A percentile compares a stretch with the other conserved stretches of the same genome.
Evolutionary conservation across 2,888 invertebrate species (phyloP).

Genomic region (Yponomeuta evonymella): DNA sequence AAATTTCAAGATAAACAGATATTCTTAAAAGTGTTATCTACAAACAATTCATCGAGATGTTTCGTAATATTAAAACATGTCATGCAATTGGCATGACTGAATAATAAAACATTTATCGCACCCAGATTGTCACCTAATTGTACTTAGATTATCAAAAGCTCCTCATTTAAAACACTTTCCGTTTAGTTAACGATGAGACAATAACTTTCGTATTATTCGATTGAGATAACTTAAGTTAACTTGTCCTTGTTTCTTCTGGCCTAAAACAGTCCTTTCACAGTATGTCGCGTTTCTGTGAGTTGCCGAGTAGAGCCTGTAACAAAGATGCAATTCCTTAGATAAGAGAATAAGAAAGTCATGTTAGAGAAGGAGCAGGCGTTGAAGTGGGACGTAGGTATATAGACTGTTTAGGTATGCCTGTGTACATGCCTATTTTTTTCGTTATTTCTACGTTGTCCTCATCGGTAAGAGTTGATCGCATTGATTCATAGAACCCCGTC

Average conservation of each 20-base stretch:
- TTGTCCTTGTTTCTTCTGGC: constrained; percentile 2
- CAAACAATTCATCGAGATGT: neutral
- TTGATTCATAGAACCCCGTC: too few relatives aligned
- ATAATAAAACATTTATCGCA: neutral
- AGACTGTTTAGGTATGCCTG: too few relatives aligned
- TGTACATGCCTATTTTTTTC: too few relatives aligned
- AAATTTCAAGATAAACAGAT: constrained; percentile 22
- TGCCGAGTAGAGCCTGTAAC: constrained; percentile 64
- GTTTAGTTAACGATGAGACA: neutral
- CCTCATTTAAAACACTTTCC: neutral
- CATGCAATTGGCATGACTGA: constrained; percentile 16
- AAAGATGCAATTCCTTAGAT: neutral
- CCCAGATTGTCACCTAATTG: neutral
- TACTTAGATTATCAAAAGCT: neutral
- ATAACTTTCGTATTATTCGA: neutral
- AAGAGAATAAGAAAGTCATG: neutral
- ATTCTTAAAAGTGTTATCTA: constrained; percentile 17
- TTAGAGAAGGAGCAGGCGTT: neutral
- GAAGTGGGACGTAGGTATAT: too few relatives aligned
- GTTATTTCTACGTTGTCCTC: too few relatives aligned
- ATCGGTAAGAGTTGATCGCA: too few relatives aligned
- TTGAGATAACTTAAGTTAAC: neutral
- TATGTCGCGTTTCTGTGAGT: constrained; percentile 62
- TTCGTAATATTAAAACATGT: neutral
- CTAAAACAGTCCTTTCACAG: constrained; percentile 37